Evolutionary conservation across 2,888 invertebrate genomes (phyloP).

Genomic region (Tribolium freemani): DNA sequence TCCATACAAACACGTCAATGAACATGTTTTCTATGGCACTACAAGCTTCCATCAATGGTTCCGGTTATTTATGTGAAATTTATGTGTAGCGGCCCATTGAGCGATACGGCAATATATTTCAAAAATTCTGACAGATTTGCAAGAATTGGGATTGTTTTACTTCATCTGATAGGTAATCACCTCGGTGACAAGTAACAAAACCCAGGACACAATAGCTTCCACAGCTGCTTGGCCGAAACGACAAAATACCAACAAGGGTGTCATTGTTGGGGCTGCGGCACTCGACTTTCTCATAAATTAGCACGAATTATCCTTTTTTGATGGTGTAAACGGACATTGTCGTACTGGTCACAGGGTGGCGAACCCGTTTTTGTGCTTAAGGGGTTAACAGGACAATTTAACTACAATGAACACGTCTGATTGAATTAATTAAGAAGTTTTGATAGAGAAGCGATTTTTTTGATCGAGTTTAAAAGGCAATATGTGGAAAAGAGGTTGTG

Average conservation of each 20-base stretch:
- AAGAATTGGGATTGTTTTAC: slow-evolving; percentile 11
- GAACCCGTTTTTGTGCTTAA: slow-evolving; percentile 27
- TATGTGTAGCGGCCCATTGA: slow-evolving; percentile 31
- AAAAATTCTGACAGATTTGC: slow-evolving; percentile 6
- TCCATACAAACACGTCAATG: slow-evolving; percentile 35
- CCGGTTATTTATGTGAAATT: slow-evolving; percentile 41
- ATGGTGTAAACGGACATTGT: slow-evolving; percentile 36
- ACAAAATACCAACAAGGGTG: slow-evolving; percentile 41
- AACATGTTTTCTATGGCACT: slow-evolving; percentile 30
- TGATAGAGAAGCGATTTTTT: background rate
- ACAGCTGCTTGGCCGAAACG: slow-evolving; percentile 29
- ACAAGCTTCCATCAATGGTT: slow-evolving; percentile 22
- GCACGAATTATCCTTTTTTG: slow-evolving; percentile 43
- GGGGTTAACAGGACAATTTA: slow-evolving; percentile 39
- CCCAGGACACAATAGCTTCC: slow-evolving; percentile 41
- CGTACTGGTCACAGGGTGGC: slow-evolving; percentile 12
- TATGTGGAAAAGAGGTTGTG: slow-evolving; percentile 9
- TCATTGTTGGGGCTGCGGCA: slow-evolving; percentile 38
- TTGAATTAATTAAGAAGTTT: slow-evolving; percentile 26
- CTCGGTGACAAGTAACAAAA: slow-evolving; percentile 17
- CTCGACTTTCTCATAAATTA: slow-evolving; percentile 45
- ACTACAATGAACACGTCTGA: slow-evolving; percentile 31
- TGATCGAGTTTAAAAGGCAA: background rate
- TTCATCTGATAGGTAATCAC: slow-evolving; percentile 23
- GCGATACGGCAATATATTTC: slow-evolving; percentile 10